Base-by-base conservation (phyloP, 2,888 invertebrate species). In the Agrochola macilenta region DNA sequence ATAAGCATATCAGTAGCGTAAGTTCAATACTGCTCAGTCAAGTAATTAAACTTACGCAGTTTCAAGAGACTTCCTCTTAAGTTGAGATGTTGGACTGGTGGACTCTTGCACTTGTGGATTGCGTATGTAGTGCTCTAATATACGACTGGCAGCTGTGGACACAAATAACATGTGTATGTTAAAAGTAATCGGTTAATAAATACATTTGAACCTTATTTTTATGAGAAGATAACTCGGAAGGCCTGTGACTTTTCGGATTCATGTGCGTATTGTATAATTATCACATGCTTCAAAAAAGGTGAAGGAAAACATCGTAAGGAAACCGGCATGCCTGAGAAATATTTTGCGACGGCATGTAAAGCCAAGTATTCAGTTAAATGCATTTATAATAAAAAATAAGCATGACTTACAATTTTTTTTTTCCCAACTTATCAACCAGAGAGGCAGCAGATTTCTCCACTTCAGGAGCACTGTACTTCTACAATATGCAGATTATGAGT, bases 101-200 rank as follows among this genome's bases (percentile, higher is more conserved):
- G 91, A 79, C 54, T 95, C 96, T 65, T 83, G 89, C 4, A 79
- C 80, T 60, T 90, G 91, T 1, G 93, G 83, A 78, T 96, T 96
- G 12, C 96, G 93, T 1, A 95, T 97, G 91, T 96, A 96, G 84
- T 94, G 96, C 90, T 95, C 96, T 88, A 97, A 83, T 11, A 97
- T 96, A 65, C 97, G 95, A 73, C 93, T 95, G 23, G 95, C 96
- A 7, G 96, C 96, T 97, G 91, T 57, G 84, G 89, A 80, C 79
- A 85, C 74, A 77, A 78, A 63, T 35, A 20, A 43, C 23, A 9
- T 17, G 8, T 20, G 12, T 26, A 30, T 65, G 4, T 17, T n/a
- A 8, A 14, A 35, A 30, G 57, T 61, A 30, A 35, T n/a, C 7
- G 23, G 17, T 35, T 35, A 69, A 17, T 35, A 23, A 35, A 35